phyloP scores from a whole-genome alignment of 2,113 vertebrate genomes.

The Telmatochromis sp. region DNA sequence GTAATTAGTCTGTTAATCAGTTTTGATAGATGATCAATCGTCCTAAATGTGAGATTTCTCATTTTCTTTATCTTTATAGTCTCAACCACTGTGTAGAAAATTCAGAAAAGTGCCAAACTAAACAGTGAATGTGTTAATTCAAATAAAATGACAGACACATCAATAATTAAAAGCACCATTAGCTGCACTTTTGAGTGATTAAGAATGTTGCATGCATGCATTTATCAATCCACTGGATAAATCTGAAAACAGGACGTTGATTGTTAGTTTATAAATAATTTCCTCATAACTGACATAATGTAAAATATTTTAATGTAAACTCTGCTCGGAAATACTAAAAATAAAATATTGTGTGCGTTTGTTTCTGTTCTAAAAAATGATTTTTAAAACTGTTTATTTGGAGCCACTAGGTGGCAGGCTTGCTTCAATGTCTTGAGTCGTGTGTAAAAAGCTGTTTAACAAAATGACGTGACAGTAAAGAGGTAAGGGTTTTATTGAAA shows the following conservation, averaged over 20 bases:
- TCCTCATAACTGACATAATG: not conserved
- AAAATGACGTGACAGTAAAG: not conserved
- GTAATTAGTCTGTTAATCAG: not conserved
- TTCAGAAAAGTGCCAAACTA: not conserved
- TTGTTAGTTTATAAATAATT: not conserved
- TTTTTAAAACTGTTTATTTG: not conserved
- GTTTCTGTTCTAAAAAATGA: not conserved
- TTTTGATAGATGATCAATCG: not conserved
- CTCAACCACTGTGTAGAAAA: fast-evolving
- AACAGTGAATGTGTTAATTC: not conserved
- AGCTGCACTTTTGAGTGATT: not conserved
- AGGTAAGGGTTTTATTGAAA: slow-evolving; percentile 25
- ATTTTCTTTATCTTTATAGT: not conserved
- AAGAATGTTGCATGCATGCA: not conserved
- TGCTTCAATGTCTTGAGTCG: not conserved
- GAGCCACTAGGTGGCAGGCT: slow-evolving; percentile 47
- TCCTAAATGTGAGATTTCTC: not conserved
- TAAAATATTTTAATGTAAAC: not conserved
- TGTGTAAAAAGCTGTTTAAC: not conserved
- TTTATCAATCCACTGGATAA: not conserved
- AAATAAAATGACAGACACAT: not conserved
- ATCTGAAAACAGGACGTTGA: not conserved
- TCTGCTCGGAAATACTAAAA: not conserved
- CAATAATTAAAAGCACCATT: not conserved
- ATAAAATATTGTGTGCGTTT: not conserved